A percentile compares a stretch with the other conserved stretches of the same genome.
Evolutionary conservation across 2,797 vertebrate genomes (phyloP).

Genomic region (Gouania willdenowi): DNA sequence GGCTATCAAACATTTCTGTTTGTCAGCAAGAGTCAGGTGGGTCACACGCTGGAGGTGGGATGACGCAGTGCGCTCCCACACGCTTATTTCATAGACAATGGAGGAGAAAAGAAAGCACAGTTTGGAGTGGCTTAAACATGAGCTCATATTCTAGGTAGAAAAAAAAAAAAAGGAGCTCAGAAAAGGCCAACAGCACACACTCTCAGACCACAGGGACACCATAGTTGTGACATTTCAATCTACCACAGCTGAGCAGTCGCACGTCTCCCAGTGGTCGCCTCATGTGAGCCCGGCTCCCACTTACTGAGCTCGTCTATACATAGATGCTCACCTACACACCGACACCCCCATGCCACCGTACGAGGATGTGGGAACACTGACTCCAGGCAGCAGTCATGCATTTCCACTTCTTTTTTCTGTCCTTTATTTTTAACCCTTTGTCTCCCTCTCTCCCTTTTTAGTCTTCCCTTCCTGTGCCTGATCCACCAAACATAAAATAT

Average conservation of each 20-base stretch:
- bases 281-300: constrained; percentile 25
- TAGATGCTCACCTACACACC: constrained; percentile 53
- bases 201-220: constrained; percentile 5
- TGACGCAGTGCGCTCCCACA: constrained; percentile 60
- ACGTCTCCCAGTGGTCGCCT: constrained; percentile 20
- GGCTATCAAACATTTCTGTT: constrained; percentile 46
- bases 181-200: too few species aligned
- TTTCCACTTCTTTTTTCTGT: constrained; percentile 45
- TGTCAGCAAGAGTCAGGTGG: constrained; percentile 47
- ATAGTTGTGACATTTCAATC: neutral
- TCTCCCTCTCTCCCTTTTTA: constrained; percentile 46
- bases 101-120: neutral
- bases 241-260: constrained; percentile 1
- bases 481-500: constrained; percentile 11
- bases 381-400: constrained; percentile 4
- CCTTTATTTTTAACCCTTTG: constrained; percentile 42
- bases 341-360: constrained; percentile 30
- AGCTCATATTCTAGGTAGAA: too few species aligned
- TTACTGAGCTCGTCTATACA: constrained; percentile 43
- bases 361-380: constrained; percentile 42
- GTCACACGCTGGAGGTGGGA: constrained; percentile 54
- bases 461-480: constrained; percentile 14
- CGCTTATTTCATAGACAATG: constrained; percentile 39
- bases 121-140: constrained; percentile 8
- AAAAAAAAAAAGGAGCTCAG: too few species aligned